Conservation (phyloP, 1,140 invertebrate species). For the Zaprionus inermis region DNA sequence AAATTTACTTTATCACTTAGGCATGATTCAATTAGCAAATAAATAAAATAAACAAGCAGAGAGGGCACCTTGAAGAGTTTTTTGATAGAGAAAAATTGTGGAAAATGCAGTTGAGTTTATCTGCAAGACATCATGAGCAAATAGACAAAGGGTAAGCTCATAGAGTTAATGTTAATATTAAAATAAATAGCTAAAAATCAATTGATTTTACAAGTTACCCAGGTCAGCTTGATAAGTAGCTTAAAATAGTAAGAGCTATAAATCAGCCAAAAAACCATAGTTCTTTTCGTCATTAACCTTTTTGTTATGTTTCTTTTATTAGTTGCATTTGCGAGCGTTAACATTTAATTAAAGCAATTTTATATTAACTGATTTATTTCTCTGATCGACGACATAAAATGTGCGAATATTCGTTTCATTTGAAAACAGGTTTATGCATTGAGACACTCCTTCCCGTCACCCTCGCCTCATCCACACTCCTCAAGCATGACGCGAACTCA, state of each 20-base stretch:
- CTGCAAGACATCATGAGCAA: too few relatives aligned
- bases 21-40: background rate
- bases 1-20: too few relatives aligned
- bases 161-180: background rate
- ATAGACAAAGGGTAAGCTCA: background rate
- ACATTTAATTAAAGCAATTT: background rate
- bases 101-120: background rate
- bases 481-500: background rate
- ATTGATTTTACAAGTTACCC: background rate
- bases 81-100: background rate
- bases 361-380: background rate
- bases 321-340: background rate
- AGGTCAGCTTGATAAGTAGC: background rate
- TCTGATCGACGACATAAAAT: background rate
- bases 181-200: background rate
- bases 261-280: background rate
- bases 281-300: background rate
- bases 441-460: background rate
- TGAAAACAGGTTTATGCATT: background rate
- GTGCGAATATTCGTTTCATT: slow-evolving; percentile 1
- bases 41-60: background rate
- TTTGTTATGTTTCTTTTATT: background rate
- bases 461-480: too few relatives aligned
- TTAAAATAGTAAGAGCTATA: background rate
- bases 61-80: background rate